Percentiles rank a stretch among this genome's conserved stretches.
phyloP scores from a whole-genome alignment of 2,797 vertebrate species.

The Sebastes melanostomus region DNA sequence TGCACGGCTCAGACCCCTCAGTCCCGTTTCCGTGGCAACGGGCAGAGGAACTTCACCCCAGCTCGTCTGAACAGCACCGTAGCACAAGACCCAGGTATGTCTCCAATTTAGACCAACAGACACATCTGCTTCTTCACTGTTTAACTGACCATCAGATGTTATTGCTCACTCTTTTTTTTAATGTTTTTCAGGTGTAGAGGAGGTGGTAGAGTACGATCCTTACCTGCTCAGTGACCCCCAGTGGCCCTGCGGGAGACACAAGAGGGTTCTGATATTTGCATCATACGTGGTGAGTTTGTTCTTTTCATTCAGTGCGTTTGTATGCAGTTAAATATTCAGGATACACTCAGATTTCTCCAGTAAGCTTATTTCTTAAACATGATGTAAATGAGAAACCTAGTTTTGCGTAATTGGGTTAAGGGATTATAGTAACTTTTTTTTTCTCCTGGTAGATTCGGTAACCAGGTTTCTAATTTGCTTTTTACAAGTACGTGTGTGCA shows the following conservation, averaged over 20 bases:
- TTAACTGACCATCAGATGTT: not conserved
- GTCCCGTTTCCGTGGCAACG: slow-evolving; percentile 76
- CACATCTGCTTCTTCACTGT: not conserved
- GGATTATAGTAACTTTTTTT: not conserved
- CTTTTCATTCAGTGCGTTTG: not conserved
- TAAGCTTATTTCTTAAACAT: not conserved
- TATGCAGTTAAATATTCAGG: too few relatives aligned
- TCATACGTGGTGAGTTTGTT: slow-evolving; percentile 91
- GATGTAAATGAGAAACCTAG: not conserved
- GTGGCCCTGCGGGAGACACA: slow-evolving; percentile 98
- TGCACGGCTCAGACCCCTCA: slow-evolving; percentile 73
- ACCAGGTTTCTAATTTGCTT: not conserved
- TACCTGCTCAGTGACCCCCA: slow-evolving; percentile 95
- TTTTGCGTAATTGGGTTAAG: not conserved
- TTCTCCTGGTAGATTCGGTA: not conserved
- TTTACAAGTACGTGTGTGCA: not conserved
- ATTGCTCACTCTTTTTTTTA: not conserved
- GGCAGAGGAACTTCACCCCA: slow-evolving; percentile 79
- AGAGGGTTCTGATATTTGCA: slow-evolving; percentile 95
- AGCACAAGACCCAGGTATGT: slow-evolving; percentile 74
- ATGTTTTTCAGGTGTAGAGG: slow-evolving; percentile 81
- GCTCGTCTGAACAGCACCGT: slow-evolving; percentile 66
- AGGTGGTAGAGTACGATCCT: slow-evolving; percentile 91
- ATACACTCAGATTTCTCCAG: not conserved
- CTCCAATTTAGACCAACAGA: not conserved